Evolutionary conservation across 1,140 invertebrate species (phyloP).

Genomic region (Ips typographus): DNA sequence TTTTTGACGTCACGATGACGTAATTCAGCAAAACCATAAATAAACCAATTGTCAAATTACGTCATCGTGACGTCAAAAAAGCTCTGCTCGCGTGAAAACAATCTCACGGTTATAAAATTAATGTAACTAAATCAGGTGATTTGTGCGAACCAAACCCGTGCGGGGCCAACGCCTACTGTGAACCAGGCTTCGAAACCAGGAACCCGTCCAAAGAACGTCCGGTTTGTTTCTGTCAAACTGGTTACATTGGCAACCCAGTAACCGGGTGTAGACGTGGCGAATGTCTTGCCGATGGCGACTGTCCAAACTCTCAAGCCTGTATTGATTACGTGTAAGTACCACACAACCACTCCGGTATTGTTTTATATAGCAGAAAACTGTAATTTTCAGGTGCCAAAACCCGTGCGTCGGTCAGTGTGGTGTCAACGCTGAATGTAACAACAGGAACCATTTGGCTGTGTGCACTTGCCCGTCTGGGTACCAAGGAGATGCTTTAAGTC

Average conservation of each 20-base stretch:
- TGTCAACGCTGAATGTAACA: constrained; percentile 67
- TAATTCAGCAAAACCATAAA: background rate
- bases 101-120: background rate
- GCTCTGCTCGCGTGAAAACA: constrained; percentile 2
- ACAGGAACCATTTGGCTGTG: constrained; percentile 78
- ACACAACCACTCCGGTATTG: background rate
- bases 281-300: constrained; percentile 72
- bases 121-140: constrained; percentile 59
- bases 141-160: constrained; percentile 84
- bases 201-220: constrained; percentile 72
- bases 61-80: too few relatives aligned
- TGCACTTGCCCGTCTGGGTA: constrained; percentile 81
- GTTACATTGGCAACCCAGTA: constrained; percentile 80
- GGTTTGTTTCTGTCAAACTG: constrained; percentile 76
- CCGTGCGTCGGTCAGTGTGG: constrained; percentile 80
- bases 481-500: constrained; percentile 74
- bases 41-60: background rate
- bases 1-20: background rate
- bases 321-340: constrained; percentile 62
- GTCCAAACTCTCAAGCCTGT: constrained; percentile 69
- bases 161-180: constrained; percentile 78
- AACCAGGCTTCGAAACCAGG: constrained; percentile 76
- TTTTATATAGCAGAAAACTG: background rate
- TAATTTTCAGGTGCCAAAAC: constrained; percentile 53
- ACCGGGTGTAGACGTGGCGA: constrained; percentile 71